Percentiles rank a stretch among this genome's conserved stretches.
These are phyloP conservation scores for Sebastes ruberrimus DNA, from an alignment of 2,797 vertebrate genomes.

Conservation along the genomic window DNA sequence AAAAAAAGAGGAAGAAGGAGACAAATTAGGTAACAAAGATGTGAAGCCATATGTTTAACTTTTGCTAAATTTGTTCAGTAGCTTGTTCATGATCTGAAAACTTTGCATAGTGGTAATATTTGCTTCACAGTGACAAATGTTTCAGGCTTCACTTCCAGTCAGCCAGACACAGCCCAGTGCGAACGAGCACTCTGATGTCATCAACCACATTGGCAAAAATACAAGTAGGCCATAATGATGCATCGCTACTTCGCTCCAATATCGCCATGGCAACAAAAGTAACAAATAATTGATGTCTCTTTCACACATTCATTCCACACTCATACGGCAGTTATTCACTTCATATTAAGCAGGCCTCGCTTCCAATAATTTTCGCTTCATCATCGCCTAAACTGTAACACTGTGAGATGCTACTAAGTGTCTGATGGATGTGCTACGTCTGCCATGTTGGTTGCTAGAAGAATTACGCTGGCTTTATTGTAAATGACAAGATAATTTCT, in stretches of 20 bases:
- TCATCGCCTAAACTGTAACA: not conserved
- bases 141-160: not conserved
- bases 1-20: slow-evolving; percentile 11
- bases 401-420: not conserved
- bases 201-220: slow-evolving; percentile 43
- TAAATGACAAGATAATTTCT: slow-evolving; percentile 12
- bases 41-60: slow-evolving; percentile 43
- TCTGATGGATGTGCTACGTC: not conserved
- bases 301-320: not conserved
- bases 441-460: not conserved
- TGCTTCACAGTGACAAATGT: slow-evolving; percentile 14
- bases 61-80: slow-evolving; percentile 2
- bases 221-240: slow-evolving; percentile 52
- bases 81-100: not conserved
- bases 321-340: slow-evolving; percentile 15
- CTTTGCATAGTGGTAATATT: not conserved
- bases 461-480: not conserved
- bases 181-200: slow-evolving; percentile 13
- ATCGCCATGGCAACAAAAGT: slow-evolving; percentile 51
- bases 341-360: not conserved
- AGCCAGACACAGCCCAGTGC: not conserved
- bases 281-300: slow-evolving; percentile 54
- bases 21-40: slow-evolving; percentile 32
- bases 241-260: slow-evolving; percentile 13
- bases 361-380: not conserved